Evolutionary conservation across 1,140 invertebrate species (phyloP).

Genomic region (Conus betulinus): DNA sequence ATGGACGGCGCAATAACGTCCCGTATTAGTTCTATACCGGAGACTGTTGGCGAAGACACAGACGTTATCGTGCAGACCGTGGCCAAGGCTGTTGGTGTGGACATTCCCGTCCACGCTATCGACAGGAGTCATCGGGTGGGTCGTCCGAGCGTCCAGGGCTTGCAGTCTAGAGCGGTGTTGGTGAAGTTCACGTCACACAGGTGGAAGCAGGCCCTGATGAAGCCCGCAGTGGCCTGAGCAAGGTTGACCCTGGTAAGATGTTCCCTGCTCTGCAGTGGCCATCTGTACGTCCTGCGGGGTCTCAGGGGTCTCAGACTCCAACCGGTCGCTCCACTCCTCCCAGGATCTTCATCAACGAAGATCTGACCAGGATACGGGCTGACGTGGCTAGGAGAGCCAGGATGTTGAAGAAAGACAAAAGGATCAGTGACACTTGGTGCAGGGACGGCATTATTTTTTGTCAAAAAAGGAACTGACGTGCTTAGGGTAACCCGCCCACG

Average conservation of each 20-base stretch:
- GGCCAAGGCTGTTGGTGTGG: background rate
- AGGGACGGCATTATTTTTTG: slow-evolving; percentile 17
- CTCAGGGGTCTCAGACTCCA: background rate
- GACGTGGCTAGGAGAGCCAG: slow-evolving; percentile 2
- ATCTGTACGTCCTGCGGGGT: background rate
- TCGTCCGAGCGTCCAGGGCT: background rate
- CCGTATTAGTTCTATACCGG: background rate
- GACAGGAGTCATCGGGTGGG: background rate
- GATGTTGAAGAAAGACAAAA: background rate
- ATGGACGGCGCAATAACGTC: background rate
- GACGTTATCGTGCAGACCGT: background rate
- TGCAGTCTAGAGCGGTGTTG: background rate
- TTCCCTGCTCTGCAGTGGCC: background rate
- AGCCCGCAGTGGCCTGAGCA: background rate
- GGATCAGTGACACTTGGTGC: slow-evolving; percentile 2
- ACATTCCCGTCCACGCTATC: background rate
- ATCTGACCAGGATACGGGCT: slow-evolving; percentile 5
- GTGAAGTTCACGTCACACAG: slow-evolving; percentile 7
- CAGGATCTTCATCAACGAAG: slow-evolving; percentile 28
- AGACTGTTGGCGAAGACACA: background rate
- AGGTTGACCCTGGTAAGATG: background rate
- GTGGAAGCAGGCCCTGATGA: background rate
- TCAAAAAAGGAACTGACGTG: background rate
- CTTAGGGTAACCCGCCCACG: background rate
- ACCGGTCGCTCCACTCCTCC: background rate